These are phyloP conservation scores for Gobionotothen gibberifrons DNA, from an alignment of 2,797 vertebrate genomes.

Conservation along the genomic window DNA sequence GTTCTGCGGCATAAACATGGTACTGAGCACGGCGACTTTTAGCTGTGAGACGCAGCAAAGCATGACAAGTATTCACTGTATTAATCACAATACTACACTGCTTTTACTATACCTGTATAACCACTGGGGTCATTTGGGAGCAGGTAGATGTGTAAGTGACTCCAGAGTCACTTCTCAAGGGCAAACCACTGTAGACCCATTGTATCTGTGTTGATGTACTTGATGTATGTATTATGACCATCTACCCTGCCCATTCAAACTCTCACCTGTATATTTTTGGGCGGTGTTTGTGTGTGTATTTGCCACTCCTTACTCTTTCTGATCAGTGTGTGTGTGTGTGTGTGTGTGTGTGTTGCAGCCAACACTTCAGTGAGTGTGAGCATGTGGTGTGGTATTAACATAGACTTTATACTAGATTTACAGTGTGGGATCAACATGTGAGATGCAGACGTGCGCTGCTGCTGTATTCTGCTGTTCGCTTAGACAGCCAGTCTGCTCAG, in stretches of 20 bases:
- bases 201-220: slow-evolving; percentile 35
- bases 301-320: neutral
- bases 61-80: slow-evolving; percentile 76
- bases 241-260: slow-evolving; percentile 48
- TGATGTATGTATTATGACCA: slow-evolving; percentile 37
- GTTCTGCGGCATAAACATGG: slow-evolving; percentile 83
- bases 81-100: slow-evolving; percentile 66
- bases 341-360: slow-evolving; percentile 30
- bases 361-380: slow-evolving; percentile 43
- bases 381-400: slow-evolving; percentile 70
- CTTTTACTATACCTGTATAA: slow-evolving; percentile 54
- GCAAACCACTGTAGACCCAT: slow-evolving; percentile 46
- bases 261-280: slow-evolving; percentile 39
- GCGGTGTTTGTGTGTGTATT: neutral
- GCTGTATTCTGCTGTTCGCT: slow-evolving; percentile 16
- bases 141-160: slow-evolving; percentile 50
- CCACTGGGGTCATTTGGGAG: slow-evolving; percentile 53
- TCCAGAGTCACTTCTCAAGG: slow-evolving; percentile 46
- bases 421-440: slow-evolving; percentile 28
- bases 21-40: slow-evolving; percentile 77
- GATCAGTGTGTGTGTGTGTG: slow-evolving; percentile 34
- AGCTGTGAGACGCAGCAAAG: slow-evolving; percentile 74
- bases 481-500: slow-evolving; percentile 13
- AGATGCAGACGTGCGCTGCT: slow-evolving; percentile 36
- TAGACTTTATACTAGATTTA: slow-evolving; percentile 39